A percentile compares a stretch with the other conserved stretches of the same genome.
These are phyloP conservation scores for Salpingus planirostris DNA, from an alignment of 2,888 invertebrate genomes.

Conservation along the genomic window DNA sequence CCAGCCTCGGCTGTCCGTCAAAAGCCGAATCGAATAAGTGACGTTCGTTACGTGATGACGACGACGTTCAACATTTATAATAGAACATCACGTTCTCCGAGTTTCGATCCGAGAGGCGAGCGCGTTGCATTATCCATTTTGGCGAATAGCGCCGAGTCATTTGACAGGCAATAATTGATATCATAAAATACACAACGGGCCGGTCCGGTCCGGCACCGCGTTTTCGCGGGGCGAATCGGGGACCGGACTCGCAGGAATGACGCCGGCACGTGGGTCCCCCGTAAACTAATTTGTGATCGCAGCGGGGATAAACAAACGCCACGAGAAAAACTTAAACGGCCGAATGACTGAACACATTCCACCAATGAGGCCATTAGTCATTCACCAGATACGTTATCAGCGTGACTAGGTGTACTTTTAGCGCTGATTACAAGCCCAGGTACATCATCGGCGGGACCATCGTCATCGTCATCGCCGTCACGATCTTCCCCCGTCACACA, in stretches of 20 bases:
- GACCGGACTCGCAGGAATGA: constrained; percentile 2
- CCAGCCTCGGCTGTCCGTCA: no score
- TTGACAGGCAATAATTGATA: constrained; percentile 35
- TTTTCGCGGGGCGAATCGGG: constrained; percentile 15
- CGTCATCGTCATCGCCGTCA: no score
- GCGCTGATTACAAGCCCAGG: constrained; percentile 34
- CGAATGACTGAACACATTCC: constrained; percentile 54
- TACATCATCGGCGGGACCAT: no score
- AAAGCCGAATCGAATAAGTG: no score
- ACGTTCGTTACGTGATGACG: no score
- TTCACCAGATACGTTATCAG: constrained; percentile 40
- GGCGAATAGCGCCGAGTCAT: constrained; percentile 28
- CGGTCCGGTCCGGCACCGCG: constrained; percentile 23
- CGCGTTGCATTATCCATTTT: constrained; percentile 10
- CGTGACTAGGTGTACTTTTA: constrained; percentile 39
- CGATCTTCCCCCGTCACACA: no score
- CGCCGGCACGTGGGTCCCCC: constrained; percentile 41
- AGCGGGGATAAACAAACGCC: constrained; percentile 53
- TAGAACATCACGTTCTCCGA: constrained; percentile 1
- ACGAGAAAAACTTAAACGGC: constrained; percentile 48
- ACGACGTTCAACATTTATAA: constrained; percentile 3
- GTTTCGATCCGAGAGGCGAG: constrained; percentile 21
- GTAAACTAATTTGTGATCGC: constrained; percentile 56
- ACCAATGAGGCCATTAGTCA: constrained; percentile 40
- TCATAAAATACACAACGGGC: no score